Conservation (phyloP, 2,888 invertebrate species). For the Lasioglossum vierecki region DNA sequence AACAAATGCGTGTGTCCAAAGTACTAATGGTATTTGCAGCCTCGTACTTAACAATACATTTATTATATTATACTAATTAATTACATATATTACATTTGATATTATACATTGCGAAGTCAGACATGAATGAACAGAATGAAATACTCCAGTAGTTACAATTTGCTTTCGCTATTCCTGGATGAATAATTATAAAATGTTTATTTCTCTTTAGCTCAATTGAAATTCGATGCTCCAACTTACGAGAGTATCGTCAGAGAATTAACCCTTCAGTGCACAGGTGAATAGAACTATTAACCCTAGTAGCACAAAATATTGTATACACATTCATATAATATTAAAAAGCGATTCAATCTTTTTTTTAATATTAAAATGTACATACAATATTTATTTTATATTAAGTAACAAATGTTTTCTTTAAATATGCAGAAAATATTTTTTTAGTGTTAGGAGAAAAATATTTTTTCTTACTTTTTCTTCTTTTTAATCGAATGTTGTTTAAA, state of each 20-base stretch:
- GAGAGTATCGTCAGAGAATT: background rate
- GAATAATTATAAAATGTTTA: background rate
- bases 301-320: no score
- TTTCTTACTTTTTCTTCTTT: no score
- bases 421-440: no score
- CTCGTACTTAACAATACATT: background rate
- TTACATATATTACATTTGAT: constrained; percentile 7
- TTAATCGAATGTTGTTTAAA: no score
- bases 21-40: background rate
- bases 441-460: no score
- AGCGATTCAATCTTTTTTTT: no score
- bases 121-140: background rate
- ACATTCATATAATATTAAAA: no score
- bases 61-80: constrained; percentile 11
- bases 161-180: background rate
- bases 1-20: background rate
- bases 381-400: no score
- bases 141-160: background rate
- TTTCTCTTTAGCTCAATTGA: background rate
- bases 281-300: no score
- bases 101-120: background rate
- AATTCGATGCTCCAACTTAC: background rate
- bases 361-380: no score
- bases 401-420: no score
- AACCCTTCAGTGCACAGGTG: background rate